These are phyloP conservation scores for Anas platyrhynchos DNA, from an alignment of 2,113 vertebrate genomes.

Conservation along the genomic window DNA sequence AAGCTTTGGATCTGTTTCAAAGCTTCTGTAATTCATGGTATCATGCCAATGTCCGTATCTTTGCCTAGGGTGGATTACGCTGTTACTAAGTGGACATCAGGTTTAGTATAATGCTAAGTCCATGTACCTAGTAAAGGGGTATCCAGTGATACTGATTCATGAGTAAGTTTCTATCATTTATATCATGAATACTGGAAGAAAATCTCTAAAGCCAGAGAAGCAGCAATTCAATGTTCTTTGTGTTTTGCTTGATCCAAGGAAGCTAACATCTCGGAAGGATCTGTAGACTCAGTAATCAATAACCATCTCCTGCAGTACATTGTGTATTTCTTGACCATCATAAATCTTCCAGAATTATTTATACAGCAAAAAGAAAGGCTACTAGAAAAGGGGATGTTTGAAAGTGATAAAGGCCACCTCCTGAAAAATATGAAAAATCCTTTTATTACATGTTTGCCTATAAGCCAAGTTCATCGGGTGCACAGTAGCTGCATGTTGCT, in stretches of 20 bases:
- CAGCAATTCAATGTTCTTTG: background rate
- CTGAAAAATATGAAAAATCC: background rate
- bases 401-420: background rate
- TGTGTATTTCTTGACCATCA: background rate
- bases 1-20: background rate
- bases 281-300: background rate
- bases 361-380: background rate
- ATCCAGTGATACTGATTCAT: background rate
- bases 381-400: background rate
- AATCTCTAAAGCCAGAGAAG: background rate
- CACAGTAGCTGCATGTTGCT: background rate
- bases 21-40: slow-evolving; percentile 34
- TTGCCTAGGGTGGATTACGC: background rate
- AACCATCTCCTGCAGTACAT: background rate
- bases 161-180: background rate
- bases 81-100: background rate
- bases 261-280: background rate
- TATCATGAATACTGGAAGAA: background rate
- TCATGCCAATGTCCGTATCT: background rate
- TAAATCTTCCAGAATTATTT: background rate
- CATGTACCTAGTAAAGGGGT: background rate
- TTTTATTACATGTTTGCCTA: background rate
- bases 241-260: background rate
- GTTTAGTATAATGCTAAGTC: background rate
- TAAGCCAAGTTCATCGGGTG: background rate